Evolutionary conservation across 2,797 vertebrate genomes (phyloP), one percentile per base, ranked within the genome.

Genomic region (Enteromius thamalakanensis): DNA sequence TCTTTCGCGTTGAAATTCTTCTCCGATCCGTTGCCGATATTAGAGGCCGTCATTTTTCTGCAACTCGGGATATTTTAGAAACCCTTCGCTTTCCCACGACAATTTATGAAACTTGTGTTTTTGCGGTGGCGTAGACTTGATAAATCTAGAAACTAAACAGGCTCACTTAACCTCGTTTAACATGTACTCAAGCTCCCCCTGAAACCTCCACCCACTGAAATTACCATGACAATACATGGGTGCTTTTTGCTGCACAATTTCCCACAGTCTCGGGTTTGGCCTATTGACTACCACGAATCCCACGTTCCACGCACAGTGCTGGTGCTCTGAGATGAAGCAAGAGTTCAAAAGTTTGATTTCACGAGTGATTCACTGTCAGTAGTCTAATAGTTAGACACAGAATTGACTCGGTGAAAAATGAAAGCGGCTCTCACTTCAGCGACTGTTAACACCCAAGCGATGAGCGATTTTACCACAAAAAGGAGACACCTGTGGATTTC

Each of bases 211-310:
- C 88, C 87, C 87, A 79, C 76, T 8, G 11, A 45, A 53, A 91
- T 92, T 92, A 90, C 67, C 91, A 92, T 92, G 80, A 92, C 86
- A 92, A 92, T 87, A 68, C 82, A 69, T 83, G 83, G 84, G 86
- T 85, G 87, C 88, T 86, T 83, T 86, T 49, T 75, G 78, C 80
- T 81, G 71, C 87, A 87, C 87, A 89, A 88, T 90, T 91, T 92
- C 90, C 90, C 90, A 92, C 90, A 89, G 88, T 86, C 89, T 85
- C 84, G 72, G 68, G 62, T 80, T 87, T 74, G 82, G 72, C 65
- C 75, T 42, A 42, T 53, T 53, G 71, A 68, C 26, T 26, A 23
- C 49, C 68, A 8, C 0, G 3, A 49, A 83, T 32, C 68, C 58
- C 79, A 55, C 62, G 77, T 76, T 55, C n/a, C 58, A 32, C 53